Base-by-base conservation (phyloP, 2,888 invertebrate species). In the Polyploca ridens region DNA sequence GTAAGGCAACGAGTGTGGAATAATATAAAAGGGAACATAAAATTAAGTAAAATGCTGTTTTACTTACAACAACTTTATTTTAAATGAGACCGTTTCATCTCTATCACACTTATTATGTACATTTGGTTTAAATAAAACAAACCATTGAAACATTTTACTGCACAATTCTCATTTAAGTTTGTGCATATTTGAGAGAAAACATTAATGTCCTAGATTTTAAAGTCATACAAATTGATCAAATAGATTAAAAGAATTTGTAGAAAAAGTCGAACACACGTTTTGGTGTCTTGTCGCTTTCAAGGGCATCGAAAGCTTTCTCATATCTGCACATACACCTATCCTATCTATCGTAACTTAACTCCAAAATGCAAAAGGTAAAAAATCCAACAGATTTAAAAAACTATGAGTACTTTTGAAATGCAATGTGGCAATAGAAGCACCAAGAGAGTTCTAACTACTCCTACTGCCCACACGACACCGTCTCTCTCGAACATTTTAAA, bases 51-150 rank as follows among this genome's bases (percentile, higher is more conserved):
- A 80, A 73, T 71, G 70, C 70, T 46, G 58, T 70, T 72, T 73
- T 91, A 89, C 93, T 93, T 93, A 93, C 91, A 91, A 91, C 91
- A 91, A 92, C 83, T 93, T 93, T 92, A 92, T 93, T 93, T 93
- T 90, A 90, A 91, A 91, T 92, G 93, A 94, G 93, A 94, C 93
- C 88, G 87, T 92, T 91, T 88, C 92, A 91, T 94, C 93, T 93
- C 93, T 94, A 94, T 94, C 93, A 94, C 93, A 94, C 93, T 90
- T 93, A 88, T 85, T 88, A 93, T 94, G 92, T 93, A 94, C 93
- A 93, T 91, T 93, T 93, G 92, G 93, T 93, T 93, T 91, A 86
- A 92, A 90, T 91, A 92, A 91, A 94, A 93, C 90, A 93, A 93
- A 93, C 91, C 90, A 86, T 82, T 87, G 85, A 90, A 89, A 91